Conservation (phyloP, 2,888 invertebrate species). For the Andrena dorsata region DNA sequence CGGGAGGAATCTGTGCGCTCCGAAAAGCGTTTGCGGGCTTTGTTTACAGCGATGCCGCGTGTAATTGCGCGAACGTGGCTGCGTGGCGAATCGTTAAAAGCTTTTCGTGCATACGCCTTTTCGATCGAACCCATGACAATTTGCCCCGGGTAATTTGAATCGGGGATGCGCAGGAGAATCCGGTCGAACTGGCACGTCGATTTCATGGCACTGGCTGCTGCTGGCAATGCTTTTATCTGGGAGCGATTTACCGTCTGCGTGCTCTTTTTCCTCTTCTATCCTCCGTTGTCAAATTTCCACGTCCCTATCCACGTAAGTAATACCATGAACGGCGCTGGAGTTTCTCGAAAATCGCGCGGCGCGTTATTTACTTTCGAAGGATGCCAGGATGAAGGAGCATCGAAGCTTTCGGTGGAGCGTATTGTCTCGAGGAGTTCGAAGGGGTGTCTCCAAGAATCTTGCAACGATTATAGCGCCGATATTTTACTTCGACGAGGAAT, state of each 20-base stretch:
- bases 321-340: slow-evolving; percentile 10
- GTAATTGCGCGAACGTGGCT: slow-evolving; percentile 1
- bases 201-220: slow-evolving; percentile 40
- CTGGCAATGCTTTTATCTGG: slow-evolving; percentile 58
- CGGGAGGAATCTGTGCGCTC: not conserved
- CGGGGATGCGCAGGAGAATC: slow-evolving; percentile 47
- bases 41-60: not conserved
- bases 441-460: no score
- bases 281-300: slow-evolving; percentile 32
- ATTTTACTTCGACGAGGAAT: no score
- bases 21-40: not conserved
- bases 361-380: slow-evolving; percentile 11
- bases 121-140: slow-evolving; percentile 61
- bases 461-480: no score
- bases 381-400: not conserved
- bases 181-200: slow-evolving; percentile 39
- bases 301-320: slow-evolving; percentile 11
- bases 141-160: slow-evolving; percentile 52
- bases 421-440: not conserved
- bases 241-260: slow-evolving; percentile 50
- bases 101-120: slow-evolving; percentile 54
- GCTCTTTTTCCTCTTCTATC: slow-evolving; percentile 22
- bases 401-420: not conserved
- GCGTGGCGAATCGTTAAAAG: slow-evolving; percentile 63
- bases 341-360: not conserved